phyloP scores from a whole-genome alignment of 2,888 invertebrate species.

The Acleris literana region DNA sequence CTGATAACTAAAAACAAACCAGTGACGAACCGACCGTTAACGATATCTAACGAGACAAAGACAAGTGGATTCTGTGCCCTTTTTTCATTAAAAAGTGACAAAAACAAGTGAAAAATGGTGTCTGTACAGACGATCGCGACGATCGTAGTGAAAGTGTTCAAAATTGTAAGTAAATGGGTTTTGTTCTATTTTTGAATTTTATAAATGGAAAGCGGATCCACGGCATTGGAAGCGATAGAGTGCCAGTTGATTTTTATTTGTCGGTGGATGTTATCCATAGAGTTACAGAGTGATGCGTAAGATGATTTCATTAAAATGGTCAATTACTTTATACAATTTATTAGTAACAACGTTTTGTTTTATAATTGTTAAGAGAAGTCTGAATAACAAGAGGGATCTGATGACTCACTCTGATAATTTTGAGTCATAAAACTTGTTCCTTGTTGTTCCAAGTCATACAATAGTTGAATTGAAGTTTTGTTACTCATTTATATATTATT shows the following conservation, averaged over 20 bases:
- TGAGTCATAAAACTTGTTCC: constrained; percentile 24
- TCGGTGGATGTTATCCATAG: background rate
- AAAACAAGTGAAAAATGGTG: constrained; percentile 85
- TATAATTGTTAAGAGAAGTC: background rate
- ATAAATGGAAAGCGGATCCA: constrained; percentile 28
- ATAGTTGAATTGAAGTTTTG: background rate
- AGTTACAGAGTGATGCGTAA: background rate
- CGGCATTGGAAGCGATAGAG: constrained; percentile 14
- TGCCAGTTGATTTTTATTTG: background rate
- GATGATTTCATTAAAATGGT: background rate
- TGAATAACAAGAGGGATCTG: constrained; percentile 13
- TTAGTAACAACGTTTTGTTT: background rate
- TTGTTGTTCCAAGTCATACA: background rate
- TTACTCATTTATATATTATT: constrained; percentile 25
- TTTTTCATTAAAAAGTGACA: constrained; percentile 42
- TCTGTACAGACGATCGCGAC: constrained; percentile 91
- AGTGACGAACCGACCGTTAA: constrained; percentile 64
- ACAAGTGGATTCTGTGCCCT: constrained; percentile 43
- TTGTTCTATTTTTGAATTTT: constrained; percentile 26
- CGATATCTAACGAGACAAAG: constrained; percentile 67
- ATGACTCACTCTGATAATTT: constrained; percentile 2
- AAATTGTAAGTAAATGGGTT: constrained; percentile 87
- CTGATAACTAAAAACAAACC: constrained; percentile 66
- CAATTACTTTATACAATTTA: background rate
- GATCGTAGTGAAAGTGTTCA: constrained; percentile 91